Base-by-base conservation (phyloP, 1,140 invertebrate species). In the Macrobrachium rosenbergii region DNA sequence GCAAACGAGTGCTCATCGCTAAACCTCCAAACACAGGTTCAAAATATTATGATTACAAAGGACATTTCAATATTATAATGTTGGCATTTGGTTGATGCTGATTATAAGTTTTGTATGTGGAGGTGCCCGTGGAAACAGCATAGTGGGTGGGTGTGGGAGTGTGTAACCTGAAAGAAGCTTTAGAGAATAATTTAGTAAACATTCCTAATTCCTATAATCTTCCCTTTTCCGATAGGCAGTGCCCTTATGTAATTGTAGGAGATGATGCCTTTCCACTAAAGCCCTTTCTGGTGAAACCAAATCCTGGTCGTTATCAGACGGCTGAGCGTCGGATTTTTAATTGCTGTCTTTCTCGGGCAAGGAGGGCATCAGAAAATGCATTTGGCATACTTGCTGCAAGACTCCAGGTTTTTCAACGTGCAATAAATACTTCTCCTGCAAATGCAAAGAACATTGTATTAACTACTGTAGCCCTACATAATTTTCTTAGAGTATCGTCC, bases 101-200 rank as follows among this genome's bases (percentile, higher is more conserved):
- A 16, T 73, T 14, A 16, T 5, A 73, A 52, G 72, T 73, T 21
- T 11, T 83, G 63, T 83, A 83, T 59, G 17, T 83, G 21, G 67
- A 83, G 45, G 67, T 73, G 7, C 64, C 64, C 59, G 23, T 69
- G n/a, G n/a, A n/a, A n/a, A n/a, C n/a, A n/a, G n/a, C n/a, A n/a
- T 52, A 73, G 81, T 83, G 81, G 67, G 1, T n/a, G 67, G 23
- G 67, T 43, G 21, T 73, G 67, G 52, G 81, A 83, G n/a, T 17
- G 64, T 28, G 67, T 12, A 37, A n/a, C 59, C 5, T 73, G 81
- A 69, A 45, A 72, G 3, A 72, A 43, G 19, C 73, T 64, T 19
- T 52, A 7, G 12, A 6, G 72, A 7, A 83, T 59, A 19, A 82
- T 19, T 6, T 16, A 23, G 43, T 82, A 23, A 67, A 63, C 43